phyloP scores from a whole-genome alignment of 2,113 vertebrate genomes.

The Xenopus borealis region DNA sequence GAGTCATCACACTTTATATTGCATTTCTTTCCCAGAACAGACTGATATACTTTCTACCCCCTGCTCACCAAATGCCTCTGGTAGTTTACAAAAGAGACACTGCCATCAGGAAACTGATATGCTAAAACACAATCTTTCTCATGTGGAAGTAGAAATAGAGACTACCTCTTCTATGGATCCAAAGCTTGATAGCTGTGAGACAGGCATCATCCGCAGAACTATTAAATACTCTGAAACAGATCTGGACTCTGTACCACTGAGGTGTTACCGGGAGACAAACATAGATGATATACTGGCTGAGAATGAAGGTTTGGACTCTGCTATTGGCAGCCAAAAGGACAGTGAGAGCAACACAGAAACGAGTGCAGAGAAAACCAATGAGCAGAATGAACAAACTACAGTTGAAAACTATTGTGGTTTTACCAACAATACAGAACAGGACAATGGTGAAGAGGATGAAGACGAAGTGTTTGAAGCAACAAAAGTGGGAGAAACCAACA shows the following conservation, averaged over 20 bases:
- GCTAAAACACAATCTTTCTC: conserved; percentile 73
- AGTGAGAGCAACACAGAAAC: conserved; percentile 81
- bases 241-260: conserved; percentile 85
- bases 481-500: conserved; percentile 54
- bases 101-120: accelerated
- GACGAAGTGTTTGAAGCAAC: conserved; percentile 74
- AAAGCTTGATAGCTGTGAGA: conserved; percentile 53
- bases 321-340: conserved; percentile 82
- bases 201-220: conserved; percentile 73
- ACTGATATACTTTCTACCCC: accelerated
- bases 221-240: conserved; percentile 94
- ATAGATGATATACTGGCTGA: conserved; percentile 92
- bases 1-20: no score
- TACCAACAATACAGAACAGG: conserved; percentile 47
- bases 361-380: conserved; percentile 60
- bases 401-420: conserved; percentile 18
- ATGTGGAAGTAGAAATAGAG: conserved; percentile 83
- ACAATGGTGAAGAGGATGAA: conserved; percentile 62
- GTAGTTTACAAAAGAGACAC: not conserved
- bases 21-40: conserved; percentile 26
- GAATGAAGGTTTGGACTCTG: conserved; percentile 88
- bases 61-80: conserved; percentile 8
- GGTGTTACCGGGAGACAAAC: conserved; percentile 94
- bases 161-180: conserved; percentile 58
- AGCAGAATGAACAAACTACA: conserved; percentile 57